Base-by-base conservation (phyloP, 2,888 invertebrate genomes). In the Latrodectus elegans region DNA sequence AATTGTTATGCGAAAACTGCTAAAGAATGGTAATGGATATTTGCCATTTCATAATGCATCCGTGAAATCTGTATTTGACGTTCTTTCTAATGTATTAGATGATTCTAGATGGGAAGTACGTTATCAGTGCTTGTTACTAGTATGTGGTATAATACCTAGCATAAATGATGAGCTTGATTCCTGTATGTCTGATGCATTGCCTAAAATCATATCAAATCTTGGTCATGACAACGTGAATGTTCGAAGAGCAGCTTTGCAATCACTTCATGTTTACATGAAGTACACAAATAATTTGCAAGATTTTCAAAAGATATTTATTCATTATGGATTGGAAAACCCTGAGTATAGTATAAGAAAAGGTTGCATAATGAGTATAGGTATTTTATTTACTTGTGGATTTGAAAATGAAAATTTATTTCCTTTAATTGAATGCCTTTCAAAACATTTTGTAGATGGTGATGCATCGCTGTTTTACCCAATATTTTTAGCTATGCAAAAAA, bases 91-190 rank as follows among this genome's bases (percentile, higher is more conserved):
- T 79, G 92, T 92, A 14, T 90, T 93, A n/a, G 90, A 91, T 22
- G 93, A 93, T 87, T 91, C 91, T 15, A 91, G 92, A 86, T 93
- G 93, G 93, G 93, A 93, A 90, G 92, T 93, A 15, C 91, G 93
- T 78, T 91, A 92, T 87, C 92, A 93, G 90, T 92, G 92, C 86
- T 71, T 96, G 9, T 93, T 96, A 78, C 96, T 97, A 11, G 94
- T 96, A 64, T 95, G 95, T 52, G 96, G 96, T 92, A 94, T 96
- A 2, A 93, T 97, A 74, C 96, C 96, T 6, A 94, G 96, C 67
- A 94, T 96, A 89, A 94, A 94, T 68, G 94, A 94, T 76, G 94
- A 94, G 79, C 93, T 96, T 17, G 95, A 96, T 90, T 93, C 94
- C 87, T 94, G 95, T 84, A 95, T 96, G 93, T 90, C 90, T 8